phyloP scores from a whole-genome alignment of 2,797 vertebrate species.

The Tiaroga cobitis region DNA sequence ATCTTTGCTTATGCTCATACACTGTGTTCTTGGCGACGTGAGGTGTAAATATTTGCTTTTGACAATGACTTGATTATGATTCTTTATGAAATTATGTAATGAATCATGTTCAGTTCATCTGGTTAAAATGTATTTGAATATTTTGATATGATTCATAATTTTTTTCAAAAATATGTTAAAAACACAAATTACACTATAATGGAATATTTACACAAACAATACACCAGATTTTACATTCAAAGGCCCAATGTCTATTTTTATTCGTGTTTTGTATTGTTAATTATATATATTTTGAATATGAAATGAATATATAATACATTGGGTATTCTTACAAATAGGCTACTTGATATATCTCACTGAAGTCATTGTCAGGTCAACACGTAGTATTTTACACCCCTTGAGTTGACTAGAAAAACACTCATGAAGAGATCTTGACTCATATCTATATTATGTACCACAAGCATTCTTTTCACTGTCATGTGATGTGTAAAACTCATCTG shows the following conservation, averaged over 20 bases:
- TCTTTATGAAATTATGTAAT: background rate
- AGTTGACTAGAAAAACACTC: background rate
- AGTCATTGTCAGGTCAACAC: background rate
- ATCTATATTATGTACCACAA: background rate
- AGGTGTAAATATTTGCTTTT: background rate
- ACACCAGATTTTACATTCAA: background rate
- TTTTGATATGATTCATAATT: background rate
- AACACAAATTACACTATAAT: background rate
- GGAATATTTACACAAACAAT: background rate
- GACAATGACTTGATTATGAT: background rate
- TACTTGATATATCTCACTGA: too few species aligned
- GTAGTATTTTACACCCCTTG: background rate
- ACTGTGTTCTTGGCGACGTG: background rate
- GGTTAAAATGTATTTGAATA: background rate
- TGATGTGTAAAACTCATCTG: slow-evolving; percentile 1
- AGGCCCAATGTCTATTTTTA: background rate
- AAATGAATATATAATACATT: background rate
- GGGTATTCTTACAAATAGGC: background rate
- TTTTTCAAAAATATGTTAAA: background rate
- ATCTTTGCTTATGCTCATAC: background rate
- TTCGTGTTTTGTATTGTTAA: background rate
- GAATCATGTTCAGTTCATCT: background rate
- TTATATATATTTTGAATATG: background rate
- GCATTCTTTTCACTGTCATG: background rate
- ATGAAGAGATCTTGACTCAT: background rate